Evolutionary conservation across 2,113 vertebrate genomes (phyloP).

Genomic region (Melozone crissalis): DNA sequence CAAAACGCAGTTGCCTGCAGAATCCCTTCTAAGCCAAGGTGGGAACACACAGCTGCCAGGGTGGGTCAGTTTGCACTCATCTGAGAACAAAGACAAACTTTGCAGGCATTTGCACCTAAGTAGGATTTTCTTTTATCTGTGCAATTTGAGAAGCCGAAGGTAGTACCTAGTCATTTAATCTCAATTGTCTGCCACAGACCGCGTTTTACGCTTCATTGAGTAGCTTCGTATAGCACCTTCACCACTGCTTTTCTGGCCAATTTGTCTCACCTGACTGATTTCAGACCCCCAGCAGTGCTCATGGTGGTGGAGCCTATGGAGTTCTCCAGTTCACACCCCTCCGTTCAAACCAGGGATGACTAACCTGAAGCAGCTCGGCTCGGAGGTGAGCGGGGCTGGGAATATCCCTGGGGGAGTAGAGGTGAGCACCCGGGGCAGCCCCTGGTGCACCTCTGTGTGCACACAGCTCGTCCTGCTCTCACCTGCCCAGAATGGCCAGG

Average conservation of each 20-base stretch:
- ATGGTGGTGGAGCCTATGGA: neutral
- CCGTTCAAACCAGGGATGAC: neutral
- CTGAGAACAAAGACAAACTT: neutral
- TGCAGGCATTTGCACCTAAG: neutral
- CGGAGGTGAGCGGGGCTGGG: neutral
- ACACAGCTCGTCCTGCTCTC: neutral
- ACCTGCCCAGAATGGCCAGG: neutral
- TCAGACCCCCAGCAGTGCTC: neutral
- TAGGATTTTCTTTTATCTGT: neutral
- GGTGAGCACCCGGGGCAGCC: neutral
- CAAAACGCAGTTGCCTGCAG: neutral
- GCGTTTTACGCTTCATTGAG: neutral
- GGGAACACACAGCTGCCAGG: neutral
- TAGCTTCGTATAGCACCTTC: neutral
- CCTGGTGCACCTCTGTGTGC: fast-evolving
- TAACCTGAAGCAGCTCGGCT: neutral
- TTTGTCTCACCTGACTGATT: neutral
- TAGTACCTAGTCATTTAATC: neutral
- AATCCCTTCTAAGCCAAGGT: neutral
- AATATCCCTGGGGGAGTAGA: neutral
- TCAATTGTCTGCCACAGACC: neutral
- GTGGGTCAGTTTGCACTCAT: neutral
- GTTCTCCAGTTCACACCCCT: neutral
- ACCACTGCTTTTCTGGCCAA: neutral
- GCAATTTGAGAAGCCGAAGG: neutral